Percentiles rank a stretch among this genome's conserved stretches.
phyloP scores from a whole-genome alignment of 2,113 vertebrate genomes.

The Leucopsar rothschildi region DNA sequence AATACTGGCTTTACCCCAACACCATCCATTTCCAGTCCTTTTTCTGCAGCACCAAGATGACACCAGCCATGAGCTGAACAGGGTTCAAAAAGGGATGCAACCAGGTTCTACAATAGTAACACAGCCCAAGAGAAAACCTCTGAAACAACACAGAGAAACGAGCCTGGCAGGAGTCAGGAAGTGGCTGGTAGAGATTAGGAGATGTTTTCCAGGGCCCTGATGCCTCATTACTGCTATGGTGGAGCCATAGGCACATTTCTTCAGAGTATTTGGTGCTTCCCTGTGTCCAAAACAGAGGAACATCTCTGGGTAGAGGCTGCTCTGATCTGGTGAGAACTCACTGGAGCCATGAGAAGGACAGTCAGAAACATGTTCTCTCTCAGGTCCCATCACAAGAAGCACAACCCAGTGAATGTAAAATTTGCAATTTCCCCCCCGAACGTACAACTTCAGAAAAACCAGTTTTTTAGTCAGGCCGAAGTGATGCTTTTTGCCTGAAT shows the following conservation, averaged over 20 bases:
- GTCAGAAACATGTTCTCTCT: neutral
- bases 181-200: neutral
- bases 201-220: neutral
- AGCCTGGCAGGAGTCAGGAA: neutral
- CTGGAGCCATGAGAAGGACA: neutral
- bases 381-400: neutral
- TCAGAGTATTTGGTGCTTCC: neutral
- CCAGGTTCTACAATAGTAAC: neutral
- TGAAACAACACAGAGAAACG: neutral
- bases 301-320: neutral
- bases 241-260: neutral
- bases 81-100: neutral
- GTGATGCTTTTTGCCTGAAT: neutral
- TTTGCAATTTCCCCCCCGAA: neutral
- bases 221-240: rapidly evolving
- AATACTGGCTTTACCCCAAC: neutral
- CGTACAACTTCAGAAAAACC: rapidly evolving
- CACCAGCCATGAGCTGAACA: neutral
- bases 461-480: neutral
- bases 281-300: neutral
- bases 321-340: neutral
- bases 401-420: neutral
- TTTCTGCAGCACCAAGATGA: neutral
- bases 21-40: neutral
- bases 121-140: neutral